A percentile compares a stretch with the other conserved stretches of the same genome.
These are phyloP conservation scores for Caradrina clavipalpis DNA, from an alignment of 2,888 invertebrate genomes.

Conservation along the genomic window DNA sequence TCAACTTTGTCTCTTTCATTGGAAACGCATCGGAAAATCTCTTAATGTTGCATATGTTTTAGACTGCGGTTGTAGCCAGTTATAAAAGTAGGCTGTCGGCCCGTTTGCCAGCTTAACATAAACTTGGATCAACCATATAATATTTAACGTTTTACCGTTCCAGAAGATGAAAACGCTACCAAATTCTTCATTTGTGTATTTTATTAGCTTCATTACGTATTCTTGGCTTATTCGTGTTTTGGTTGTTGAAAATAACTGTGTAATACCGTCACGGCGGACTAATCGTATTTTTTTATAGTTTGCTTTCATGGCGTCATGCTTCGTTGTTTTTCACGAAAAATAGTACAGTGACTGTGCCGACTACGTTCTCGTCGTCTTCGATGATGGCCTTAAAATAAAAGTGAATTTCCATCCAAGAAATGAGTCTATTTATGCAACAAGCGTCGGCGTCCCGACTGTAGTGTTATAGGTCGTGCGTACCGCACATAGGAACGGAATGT, in stretches of 20 bases:
- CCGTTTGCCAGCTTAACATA: conserved; percentile 4
- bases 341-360: conserved; percentile 67
- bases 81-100: background rate
- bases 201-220: conserved; percentile 53
- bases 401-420: conserved; percentile 86
- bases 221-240: conserved; percentile 56
- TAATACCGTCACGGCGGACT: conserved; percentile 58
- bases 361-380: conserved; percentile 74
- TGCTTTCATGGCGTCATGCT: conserved; percentile 65
- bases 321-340: conserved; percentile 76
- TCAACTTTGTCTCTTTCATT: background rate
- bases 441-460: conserved; percentile 83
- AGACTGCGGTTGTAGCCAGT: background rate
- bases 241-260: conserved; percentile 61
- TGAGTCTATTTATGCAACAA: conserved; percentile 85
- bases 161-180: conserved; percentile 19
- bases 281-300: conserved; percentile 63
- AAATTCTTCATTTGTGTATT: conserved; percentile 47
- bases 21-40: background rate
- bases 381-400: conserved; percentile 79
- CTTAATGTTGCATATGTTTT: background rate
- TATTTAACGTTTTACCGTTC: conserved; percentile 7
- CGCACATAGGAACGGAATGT: conserved; percentile 84
- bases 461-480: conserved; percentile 79
- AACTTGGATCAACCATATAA: background rate